A percentile compares a stretch with the other conserved stretches of the same genome.
Conservation (phyloP, 2,113 vertebrate genomes). For the Heterocephalus glaber region DNA sequence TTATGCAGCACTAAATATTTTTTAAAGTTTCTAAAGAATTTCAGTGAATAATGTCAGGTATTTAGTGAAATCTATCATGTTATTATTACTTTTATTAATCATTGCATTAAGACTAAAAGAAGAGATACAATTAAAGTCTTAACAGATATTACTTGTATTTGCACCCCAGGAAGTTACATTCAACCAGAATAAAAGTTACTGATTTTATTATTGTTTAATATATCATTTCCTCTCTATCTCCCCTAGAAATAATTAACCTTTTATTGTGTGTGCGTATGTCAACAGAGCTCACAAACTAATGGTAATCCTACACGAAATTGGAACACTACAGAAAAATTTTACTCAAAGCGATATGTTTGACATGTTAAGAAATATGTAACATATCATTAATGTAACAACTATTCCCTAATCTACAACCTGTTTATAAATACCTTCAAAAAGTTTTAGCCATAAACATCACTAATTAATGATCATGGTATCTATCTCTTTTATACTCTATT, state of each 20-base stretch:
- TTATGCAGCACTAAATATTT: conserved; percentile 74
- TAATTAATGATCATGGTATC: not conserved
- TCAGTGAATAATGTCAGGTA: conserved; percentile 82
- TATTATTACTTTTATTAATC: conserved; percentile 84
- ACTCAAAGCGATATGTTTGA: not conserved
- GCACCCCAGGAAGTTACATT: conserved; percentile 79
- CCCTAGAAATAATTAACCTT: conserved; percentile 72
- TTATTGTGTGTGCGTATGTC: not conserved
- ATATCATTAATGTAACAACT: not conserved
- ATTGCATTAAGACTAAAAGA: conserved; percentile 78
- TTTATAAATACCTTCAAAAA: not conserved
- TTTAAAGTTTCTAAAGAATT: conserved; percentile 83
- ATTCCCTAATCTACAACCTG: not conserved
- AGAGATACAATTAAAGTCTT: conserved; percentile 79
- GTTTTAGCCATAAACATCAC: not conserved
- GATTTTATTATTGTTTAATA: conserved; percentile 78
- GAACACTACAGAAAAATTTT: not conserved
- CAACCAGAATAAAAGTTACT: conserved; percentile 77
- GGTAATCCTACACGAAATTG: not conserved
- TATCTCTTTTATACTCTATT: not conserved
- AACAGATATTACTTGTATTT: conserved; percentile 80
- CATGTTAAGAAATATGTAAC: not conserved
- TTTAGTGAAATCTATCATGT: conserved; percentile 82
- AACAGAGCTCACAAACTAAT: not conserved
- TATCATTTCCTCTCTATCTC: conserved; percentile 48